Evolutionary conservation across 2,797 vertebrate genomes (phyloP).

Genomic region (Pitangus sulphuratus): DNA sequence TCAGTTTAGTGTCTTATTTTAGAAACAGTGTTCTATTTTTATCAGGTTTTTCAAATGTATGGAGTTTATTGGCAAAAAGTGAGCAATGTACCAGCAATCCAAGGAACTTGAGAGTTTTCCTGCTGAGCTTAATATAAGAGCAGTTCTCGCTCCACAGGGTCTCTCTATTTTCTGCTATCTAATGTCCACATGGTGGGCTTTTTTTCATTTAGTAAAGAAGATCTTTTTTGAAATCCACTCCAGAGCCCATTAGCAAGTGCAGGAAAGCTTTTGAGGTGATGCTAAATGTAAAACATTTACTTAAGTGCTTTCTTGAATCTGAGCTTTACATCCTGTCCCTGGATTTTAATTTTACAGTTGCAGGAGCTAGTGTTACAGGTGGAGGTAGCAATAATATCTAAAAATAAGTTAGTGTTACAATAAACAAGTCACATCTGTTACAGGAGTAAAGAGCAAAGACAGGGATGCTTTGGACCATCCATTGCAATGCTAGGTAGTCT

Average conservation of each 20-base stretch:
- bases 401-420: not conserved
- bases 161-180: slow-evolving; percentile 33
- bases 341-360: not conserved
- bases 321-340: not conserved
- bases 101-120: not conserved
- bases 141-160: slow-evolving; percentile 13
- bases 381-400: not conserved
- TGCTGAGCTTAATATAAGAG: slow-evolving; percentile 51
- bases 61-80: slow-evolving; percentile 25
- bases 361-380: not conserved
- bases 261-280: not conserved
- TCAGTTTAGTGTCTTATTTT: not conserved
- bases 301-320: not conserved
- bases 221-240: not conserved
- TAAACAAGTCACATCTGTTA: not conserved
- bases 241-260: not conserved
- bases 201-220: not conserved
- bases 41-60: not conserved
- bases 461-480: not conserved
- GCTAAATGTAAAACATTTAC: not conserved
- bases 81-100: not conserved
- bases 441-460: not conserved
- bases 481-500: not conserved
- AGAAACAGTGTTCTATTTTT: not conserved
- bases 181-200: not conserved